Base-by-base conservation (phyloP, 1,140 invertebrate species). In the Thaumatotibia leucotreta region DNA sequence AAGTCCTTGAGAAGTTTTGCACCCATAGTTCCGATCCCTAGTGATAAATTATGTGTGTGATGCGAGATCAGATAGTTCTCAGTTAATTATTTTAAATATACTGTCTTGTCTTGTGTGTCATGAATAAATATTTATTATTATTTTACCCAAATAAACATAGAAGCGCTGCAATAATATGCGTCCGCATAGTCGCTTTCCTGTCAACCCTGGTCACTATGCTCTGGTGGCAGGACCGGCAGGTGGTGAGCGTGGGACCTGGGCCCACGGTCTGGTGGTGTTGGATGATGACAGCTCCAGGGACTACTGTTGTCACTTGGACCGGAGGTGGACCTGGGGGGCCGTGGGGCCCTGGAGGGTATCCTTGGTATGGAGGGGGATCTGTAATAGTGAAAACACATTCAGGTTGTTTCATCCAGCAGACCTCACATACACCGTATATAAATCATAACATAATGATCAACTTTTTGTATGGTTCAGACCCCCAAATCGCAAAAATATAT, bases 91-190 rank as follows among this genome's bases (percentile, higher is more conserved):
- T n/a, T n/a, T n/a, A n/a, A n/a, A n/a, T n/a, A n/a, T n/a, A n/a
- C n/a, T n/a, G n/a, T n/a, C n/a, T n/a, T n/a, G n/a, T n/a, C n/a
- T n/a, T n/a, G n/a, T n/a, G n/a, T n/a, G n/a, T n/a, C n/a, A n/a
- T n/a, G n/a, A n/a, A n/a, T n/a, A n/a, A n/a, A n/a, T n/a, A n/a
- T n/a, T n/a, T n/a, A n/a, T n/a, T n/a, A n/a, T n/a, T n/a, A n/a
- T n/a, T n/a, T 86, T 86, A 94, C 93, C 86, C 89, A 24, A 94
- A 61, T 24, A 93, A 2, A 73, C 93, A 94, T 2, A 93, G 72
- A 1, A 94, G 11, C 10, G 92, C 69, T 1, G 93, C 93, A 63
- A 94, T 90, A 0, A 93, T 29, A 72, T 94, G 93, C 1, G 94
- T 94, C 76, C 92, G 93, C 0, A 85, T 88, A 1, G 88, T 92